Base-by-base conservation (phyloP, 1,140 invertebrate genomes). In the Lordiphosa collinella region DNA sequence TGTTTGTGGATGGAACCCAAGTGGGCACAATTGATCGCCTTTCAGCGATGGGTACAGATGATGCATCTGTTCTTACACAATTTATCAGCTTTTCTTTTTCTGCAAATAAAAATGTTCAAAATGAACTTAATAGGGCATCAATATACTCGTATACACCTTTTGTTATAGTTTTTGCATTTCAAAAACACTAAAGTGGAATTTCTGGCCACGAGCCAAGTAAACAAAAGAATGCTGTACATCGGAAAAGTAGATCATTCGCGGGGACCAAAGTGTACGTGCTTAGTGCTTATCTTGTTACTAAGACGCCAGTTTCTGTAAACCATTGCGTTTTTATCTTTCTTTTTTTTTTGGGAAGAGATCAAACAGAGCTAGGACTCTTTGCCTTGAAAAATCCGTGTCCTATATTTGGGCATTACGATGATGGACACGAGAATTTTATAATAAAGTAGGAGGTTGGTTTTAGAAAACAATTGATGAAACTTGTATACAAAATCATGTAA, bases 1-100 rank as follows among this genome's bases (percentile, higher is more conserved):
- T 59, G 96, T 95, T 91, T 97, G 96, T 13, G 96, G 96, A 90
- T 97, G 95, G 88, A 98, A 98, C n/a, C 96, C 96, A 80, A 97
- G 90, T 16, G 96, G 96, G 88, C 96, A 97, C 50, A 97, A 90
- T 35, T 96, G 94, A 88, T 97, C 96, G 52, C 95, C 95, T 90
- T 95, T 95, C 67, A 93, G 92, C 68, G 93, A 91, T 37, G 94
- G 94, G 89, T 95, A 95, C 86, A 95, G 89, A 89, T 95, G 94
- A 91, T 95, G 94, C 94, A 95, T 95, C 80, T 87, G 66, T 74
- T 58, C 44, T 73, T 70, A 70, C 68, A 57, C 60, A 76, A 72
- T 58, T 76, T 60, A 52, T 67, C 72, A 68, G 80, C 65, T 84
- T 79, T 60, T 67, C 57, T 68, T 63, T 79, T 65, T 66, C 78